phyloP scores from a whole-genome alignment of 2,113 vertebrate species.

The Python bivittatus region DNA sequence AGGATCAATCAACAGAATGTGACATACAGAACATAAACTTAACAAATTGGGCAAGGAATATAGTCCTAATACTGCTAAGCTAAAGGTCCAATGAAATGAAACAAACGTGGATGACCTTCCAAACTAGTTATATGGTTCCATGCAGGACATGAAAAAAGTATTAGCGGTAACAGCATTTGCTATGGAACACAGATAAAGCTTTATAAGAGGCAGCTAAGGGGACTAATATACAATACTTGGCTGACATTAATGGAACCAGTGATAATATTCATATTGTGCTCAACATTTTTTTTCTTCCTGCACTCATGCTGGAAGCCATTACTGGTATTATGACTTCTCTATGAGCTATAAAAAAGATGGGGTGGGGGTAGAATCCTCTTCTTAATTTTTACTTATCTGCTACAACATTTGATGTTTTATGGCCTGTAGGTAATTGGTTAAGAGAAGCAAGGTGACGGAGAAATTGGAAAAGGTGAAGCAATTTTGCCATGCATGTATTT shows the following conservation, averaged over 20 bases:
- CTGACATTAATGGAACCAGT: background rate
- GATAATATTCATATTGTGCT: too few relatives aligned
- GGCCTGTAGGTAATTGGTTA: background rate
- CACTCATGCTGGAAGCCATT: background rate
- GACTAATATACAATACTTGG: background rate
- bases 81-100: background rate
- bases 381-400: background rate
- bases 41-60: too few relatives aligned
- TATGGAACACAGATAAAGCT: background rate
- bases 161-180: background rate
- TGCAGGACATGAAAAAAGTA: background rate
- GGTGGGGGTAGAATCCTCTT: background rate
- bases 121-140: background rate
- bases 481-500: background rate
- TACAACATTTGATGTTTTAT: background rate
- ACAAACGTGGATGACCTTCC: background rate
- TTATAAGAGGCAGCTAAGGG: background rate
- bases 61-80: too few relatives aligned
- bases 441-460: background rate
- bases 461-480: background rate
- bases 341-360: too few relatives aligned
- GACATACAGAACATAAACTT: too few relatives aligned
- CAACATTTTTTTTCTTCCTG: background rate
- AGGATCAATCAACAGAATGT: background rate
- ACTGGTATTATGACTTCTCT: background rate